These are phyloP conservation scores for Arremon aurantiirostris DNA, from an alignment of 2,797 vertebrate species.

Conservation along the genomic window DNA sequence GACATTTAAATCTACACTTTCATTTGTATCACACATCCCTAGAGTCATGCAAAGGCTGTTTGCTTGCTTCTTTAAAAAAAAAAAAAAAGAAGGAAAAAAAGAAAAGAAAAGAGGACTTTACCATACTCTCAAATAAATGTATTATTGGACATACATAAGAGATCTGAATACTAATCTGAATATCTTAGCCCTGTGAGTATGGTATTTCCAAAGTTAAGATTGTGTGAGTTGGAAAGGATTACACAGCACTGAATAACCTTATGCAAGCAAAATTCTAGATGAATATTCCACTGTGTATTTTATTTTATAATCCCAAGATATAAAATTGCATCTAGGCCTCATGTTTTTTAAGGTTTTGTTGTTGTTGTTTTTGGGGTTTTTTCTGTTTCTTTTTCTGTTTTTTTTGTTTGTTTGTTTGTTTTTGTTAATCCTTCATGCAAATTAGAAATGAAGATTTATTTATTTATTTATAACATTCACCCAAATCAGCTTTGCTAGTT, in stretches of 20 bases:
- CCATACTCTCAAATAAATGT: background rate
- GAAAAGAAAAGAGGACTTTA: background rate
- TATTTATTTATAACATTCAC: constrained; percentile 39
- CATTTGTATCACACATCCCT: background rate
- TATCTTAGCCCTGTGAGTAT: background rate
- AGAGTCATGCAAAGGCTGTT: background rate
- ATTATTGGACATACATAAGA: background rate
- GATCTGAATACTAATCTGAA: background rate
- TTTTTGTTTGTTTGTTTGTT: background rate
- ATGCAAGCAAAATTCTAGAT: constrained; percentile 68
- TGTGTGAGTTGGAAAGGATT: constrained; percentile 55
- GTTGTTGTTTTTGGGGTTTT: background rate
- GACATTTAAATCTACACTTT: background rate
- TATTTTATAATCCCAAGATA: constrained; percentile 67
- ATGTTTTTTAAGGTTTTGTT: constrained; percentile 19
- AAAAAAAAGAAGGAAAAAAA: background rate
- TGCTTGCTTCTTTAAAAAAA: background rate
- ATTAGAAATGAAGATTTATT: constrained; percentile 55
- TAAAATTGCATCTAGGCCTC: constrained; percentile 62
- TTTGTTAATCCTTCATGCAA: constrained; percentile 64
- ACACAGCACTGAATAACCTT: constrained; percentile 29
- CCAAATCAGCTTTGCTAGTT: constrained; percentile 68
- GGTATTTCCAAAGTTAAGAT: constrained; percentile 38
- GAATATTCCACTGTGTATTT: constrained; percentile 58
- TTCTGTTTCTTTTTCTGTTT: too few relatives aligned